phyloP scores from a whole-genome alignment of 2,797 vertebrate genomes.

The Lutjanus argentimaculatus region DNA sequence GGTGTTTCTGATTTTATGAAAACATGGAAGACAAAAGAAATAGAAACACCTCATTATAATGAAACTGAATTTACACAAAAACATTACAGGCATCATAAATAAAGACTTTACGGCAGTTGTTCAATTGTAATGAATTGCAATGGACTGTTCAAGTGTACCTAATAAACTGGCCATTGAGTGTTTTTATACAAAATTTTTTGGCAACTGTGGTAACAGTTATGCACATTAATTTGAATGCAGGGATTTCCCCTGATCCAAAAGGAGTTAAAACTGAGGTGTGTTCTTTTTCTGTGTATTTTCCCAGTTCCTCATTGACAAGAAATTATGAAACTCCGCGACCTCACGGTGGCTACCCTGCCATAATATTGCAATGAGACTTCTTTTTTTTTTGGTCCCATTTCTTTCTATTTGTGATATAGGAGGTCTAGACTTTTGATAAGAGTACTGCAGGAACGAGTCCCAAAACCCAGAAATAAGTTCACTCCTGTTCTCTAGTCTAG shows the following conservation, averaged over 20 bases:
- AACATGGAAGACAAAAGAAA: background rate
- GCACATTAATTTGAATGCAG: background rate
- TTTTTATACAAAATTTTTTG: background rate
- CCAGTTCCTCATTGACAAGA: constrained; percentile 9
- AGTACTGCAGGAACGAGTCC: no score
- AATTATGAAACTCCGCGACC: background rate
- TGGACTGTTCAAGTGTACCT: background rate
- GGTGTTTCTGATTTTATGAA: no score
- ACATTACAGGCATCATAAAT: background rate
- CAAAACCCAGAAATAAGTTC: no score
- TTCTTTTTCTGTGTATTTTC: background rate
- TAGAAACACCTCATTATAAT: background rate
- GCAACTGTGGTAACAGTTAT: background rate
- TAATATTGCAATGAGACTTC: background rate
- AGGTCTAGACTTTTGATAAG: background rate
- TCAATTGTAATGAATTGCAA: background rate
- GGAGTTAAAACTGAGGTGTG: background rate
- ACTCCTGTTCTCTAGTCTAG: no score
- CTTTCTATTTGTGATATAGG: background rate
- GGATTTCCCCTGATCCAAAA: background rate
- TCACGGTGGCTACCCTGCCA: background rate
- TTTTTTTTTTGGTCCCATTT: background rate
- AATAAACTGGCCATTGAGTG: background rate
- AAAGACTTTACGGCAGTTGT: background rate
- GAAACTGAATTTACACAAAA: background rate